Conservation (phyloP, 1,140 invertebrate genomes). For the Goniozus legneri region DNA sequence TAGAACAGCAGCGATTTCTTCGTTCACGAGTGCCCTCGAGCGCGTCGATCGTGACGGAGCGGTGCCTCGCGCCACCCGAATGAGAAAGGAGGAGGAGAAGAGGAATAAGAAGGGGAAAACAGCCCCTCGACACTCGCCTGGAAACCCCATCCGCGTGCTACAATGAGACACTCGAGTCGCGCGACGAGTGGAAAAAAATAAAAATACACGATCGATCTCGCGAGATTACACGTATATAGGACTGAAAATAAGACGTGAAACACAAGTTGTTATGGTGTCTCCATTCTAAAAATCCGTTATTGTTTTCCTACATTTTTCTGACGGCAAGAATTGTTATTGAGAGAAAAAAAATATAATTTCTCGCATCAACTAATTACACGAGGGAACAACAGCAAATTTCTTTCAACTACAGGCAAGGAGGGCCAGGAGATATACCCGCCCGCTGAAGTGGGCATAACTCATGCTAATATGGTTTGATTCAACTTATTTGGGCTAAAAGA, state of each 20-base stretch:
- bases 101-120: slow-evolving; percentile 2
- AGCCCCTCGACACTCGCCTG: slow-evolving; percentile 1
- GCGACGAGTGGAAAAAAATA: too few relatives aligned
- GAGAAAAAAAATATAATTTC: neutral
- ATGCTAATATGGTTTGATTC: too few relatives aligned
- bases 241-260: too few relatives aligned
- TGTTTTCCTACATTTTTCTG: neutral
- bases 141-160: neutral
- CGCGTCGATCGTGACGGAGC: neutral
- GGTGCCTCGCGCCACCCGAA: too few relatives aligned
- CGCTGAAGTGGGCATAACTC: too few relatives aligned
- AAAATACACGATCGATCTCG: slow-evolving; percentile 13
- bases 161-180: slow-evolving; percentile 12
- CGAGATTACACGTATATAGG: too few relatives aligned
- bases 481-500: too few relatives aligned
- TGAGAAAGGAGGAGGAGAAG: neutral
- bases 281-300: neutral
- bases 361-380: neutral
- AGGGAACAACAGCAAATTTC: neutral
- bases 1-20: neutral
- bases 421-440: too few relatives aligned
- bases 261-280: too few relatives aligned
- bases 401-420: too few relatives aligned
- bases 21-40: neutral
- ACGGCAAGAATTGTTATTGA: too few relatives aligned